These are phyloP conservation scores for Gari tellinella DNA, from an alignment of 2,888 invertebrate genomes.

Conservation along the genomic window DNA sequence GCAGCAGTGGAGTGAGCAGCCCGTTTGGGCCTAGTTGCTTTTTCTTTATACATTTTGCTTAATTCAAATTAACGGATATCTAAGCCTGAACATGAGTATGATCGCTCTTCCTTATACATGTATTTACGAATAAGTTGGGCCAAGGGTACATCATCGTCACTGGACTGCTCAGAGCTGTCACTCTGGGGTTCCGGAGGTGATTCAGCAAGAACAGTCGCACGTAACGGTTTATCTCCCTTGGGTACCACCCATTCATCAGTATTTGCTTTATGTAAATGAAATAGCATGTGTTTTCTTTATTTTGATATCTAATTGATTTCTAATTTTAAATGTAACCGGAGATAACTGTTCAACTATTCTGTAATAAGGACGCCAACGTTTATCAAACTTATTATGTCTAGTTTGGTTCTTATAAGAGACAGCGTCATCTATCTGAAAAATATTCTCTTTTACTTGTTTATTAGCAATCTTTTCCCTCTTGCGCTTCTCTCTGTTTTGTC, in stretches of 20 bases:
- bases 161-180: slow-evolving; percentile 15
- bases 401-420: slow-evolving; percentile 9
- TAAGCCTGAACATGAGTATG: not conserved
- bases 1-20: too few relatives aligned
- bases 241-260: slow-evolving; percentile 24
- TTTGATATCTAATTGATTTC: slow-evolving; percentile 38
- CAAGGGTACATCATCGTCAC: not conserved
- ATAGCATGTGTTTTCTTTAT: slow-evolving; percentile 35
- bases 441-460: not conserved
- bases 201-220: not conserved
- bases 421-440: slow-evolving; percentile 8
- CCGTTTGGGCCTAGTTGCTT: too few relatives aligned
- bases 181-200: slow-evolving; percentile 18
- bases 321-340: slow-evolving; percentile 39
- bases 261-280: slow-evolving; percentile 25
- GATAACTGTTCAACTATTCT: slow-evolving; percentile 45
- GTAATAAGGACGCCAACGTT: slow-evolving; percentile 33
- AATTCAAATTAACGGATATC: too few relatives aligned
- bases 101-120: slow-evolving; percentile 24
- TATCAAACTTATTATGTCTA: slow-evolving; percentile 7
- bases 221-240: slow-evolving; percentile 1
- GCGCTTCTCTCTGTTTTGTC: too few relatives aligned
- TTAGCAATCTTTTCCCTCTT: not conserved
- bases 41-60: too few relatives aligned
- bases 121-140: too few relatives aligned